Base-by-base conservation (phyloP, 2,797 vertebrate species). In the Cryptoblepharus egeriae region DNA sequence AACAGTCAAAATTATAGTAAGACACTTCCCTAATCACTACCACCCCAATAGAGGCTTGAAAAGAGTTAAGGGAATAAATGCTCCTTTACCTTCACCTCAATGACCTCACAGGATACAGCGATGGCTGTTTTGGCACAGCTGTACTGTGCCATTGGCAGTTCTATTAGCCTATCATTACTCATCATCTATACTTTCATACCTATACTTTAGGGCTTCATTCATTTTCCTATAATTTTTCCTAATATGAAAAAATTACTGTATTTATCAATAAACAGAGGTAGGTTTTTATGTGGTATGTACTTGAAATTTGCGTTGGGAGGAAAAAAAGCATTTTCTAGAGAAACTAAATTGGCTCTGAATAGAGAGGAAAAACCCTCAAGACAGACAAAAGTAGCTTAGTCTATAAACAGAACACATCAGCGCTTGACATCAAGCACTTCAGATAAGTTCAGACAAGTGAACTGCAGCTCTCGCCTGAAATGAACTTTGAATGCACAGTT, bases 341-440 rank as follows among this genome's bases (percentile, higher is more conserved):
- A 87, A 90, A 69, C 80, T 83, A 20, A 89, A 93, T 87, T 61
- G 87, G 85, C 70, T 89, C 86, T 32, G 52, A 78, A 83, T 72
- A 87, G 58, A 85, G 83, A 87, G 88, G 77, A 37, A n/a, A 58
- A 67, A 87, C 82, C 81, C 89, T 89, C 77, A 85, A 88, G 63
- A 82, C 60, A 39, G 49, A 83, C 82, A 75, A 77, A 88, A 89
- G 91, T 89, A 91, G 90, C 68, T 90, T 88, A 88, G 81, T 79
- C 87, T 92, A 91, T 88, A 92, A 93, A 93, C 87, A 89, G 88
- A 92, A 89, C 78, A 85, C 63, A 89, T 85, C 73, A 83, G 89
- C 0, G 0, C 68, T 90, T 86, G 91, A 86, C 79, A 71, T 72
- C 79, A 81, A 68, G 80, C 35, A 68, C 52, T 81, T 84, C 81